Base-by-base conservation (phyloP, 2,888 invertebrate species). In the Lasioglossum oenotherae region DNA sequence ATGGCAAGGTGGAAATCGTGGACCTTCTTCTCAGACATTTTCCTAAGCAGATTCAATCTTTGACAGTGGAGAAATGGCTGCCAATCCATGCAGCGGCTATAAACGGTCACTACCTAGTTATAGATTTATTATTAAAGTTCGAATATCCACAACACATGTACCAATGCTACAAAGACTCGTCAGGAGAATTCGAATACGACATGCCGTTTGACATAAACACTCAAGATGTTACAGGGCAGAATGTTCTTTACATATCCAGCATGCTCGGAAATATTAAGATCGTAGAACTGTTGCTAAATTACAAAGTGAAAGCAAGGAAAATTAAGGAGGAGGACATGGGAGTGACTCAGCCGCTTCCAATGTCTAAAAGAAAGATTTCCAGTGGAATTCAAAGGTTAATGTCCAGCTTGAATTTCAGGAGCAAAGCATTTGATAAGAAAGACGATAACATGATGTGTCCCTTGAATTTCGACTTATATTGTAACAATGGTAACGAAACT, bases 121-220 rank as follows among this genome's bases (percentile, higher is more conserved):
- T 99, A 81, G 97, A 98, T 81, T 95, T 98, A 79, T 96, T 99
- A 19, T 96, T 99, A 19, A 96, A 97, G 91, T 98, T 97, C 94
- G 96, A 97, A 0, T 99, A 99, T 95, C 98, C 99, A 0, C 96
- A 97, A 49, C 95, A 96, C 91, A 94, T 97, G 77, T 95, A 97
- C 92, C 96, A 96, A 86, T 96, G 96, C 92, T 97, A 96, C 92
- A 96, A 97, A 81, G 98, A 98, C 93, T 95, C 96, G 57, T 96
- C 96, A 3, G 97, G 97, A 31, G 96, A 97, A 80, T 98, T 97
- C 96, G 98, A 98, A 94, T 99, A 98, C 96, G 96, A 96, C 41
- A 96, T 98, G 95, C 97, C 99, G n/a, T 98, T 99, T 94, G 99
- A 99, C 95, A 96, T 99, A 75, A 99, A 99, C 95, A 97, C 98